Conservation (phyloP, 2,888 invertebrate species). For the Ommatoiulus sabulosus region DNA sequence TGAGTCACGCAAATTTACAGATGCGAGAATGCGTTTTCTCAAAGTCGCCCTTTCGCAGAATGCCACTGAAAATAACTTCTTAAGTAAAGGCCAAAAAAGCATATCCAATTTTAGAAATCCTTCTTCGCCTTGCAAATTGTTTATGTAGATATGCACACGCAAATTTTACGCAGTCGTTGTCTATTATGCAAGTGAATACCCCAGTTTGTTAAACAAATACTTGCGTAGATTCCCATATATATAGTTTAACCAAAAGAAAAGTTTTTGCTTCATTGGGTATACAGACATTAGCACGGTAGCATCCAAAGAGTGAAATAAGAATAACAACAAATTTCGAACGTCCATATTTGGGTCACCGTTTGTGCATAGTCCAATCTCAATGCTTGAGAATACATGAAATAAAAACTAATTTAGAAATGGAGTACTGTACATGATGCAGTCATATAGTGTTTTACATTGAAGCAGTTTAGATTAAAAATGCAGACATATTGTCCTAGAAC, state of each 20-base stretch:
- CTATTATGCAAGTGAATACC: not conserved
- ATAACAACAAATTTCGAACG: not conserved
- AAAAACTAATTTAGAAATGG: not conserved
- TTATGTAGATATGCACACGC: not conserved
- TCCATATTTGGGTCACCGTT: not conserved
- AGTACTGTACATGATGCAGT: not conserved
- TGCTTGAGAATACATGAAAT: not conserved
- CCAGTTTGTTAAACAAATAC: too few relatives aligned
- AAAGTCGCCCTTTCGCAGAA: not conserved
- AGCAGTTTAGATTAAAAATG: not conserved
- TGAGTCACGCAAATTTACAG: not conserved
- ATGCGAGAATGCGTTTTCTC: not conserved
- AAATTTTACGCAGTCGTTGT: not conserved
- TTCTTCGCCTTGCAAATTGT: not conserved
- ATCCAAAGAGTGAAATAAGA: not conserved
- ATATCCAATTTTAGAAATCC: not conserved
- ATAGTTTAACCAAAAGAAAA: not conserved
- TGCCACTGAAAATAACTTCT: conserved; percentile 5
- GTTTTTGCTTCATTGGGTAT: too few relatives aligned
- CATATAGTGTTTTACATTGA: not conserved
- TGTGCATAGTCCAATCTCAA: not conserved
- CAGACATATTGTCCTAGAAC: too few relatives aligned
- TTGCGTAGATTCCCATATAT: too few relatives aligned
- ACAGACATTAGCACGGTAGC: too few relatives aligned
- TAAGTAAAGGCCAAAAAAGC: not conserved